These are phyloP conservation scores for Pomatostomus ruficeps DNA, from an alignment of 2,113 vertebrate genomes.

Conservation along the genomic window DNA sequence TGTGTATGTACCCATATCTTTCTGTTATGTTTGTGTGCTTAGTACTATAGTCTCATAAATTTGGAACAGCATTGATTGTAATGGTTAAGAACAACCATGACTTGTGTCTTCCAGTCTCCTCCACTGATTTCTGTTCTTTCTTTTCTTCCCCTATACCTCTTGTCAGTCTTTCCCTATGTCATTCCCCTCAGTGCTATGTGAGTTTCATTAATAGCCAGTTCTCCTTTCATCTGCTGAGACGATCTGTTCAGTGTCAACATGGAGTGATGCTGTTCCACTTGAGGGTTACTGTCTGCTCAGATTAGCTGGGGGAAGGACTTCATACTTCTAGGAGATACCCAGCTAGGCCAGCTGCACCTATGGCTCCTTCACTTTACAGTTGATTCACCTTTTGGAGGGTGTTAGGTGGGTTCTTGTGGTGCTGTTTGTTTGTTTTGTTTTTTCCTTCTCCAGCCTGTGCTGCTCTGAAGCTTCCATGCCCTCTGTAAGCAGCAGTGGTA, in stretches of 20 bases:
- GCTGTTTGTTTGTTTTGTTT: neutral
- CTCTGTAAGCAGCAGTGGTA: neutral
- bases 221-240: neutral
- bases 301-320: neutral
- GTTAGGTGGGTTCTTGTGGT: neutral
- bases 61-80: neutral
- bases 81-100: neutral
- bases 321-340: neutral
- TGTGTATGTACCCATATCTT: accelerated
- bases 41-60: neutral
- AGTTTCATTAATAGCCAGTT: neutral
- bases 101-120: neutral
- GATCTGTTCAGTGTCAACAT: neutral
- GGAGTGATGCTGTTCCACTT: neutral
- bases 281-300: neutral
- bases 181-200: accelerated
- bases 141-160: neutral
- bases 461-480: neutral
- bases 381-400: neutral
- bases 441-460: neutral
- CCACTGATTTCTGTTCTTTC: neutral
- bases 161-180: neutral
- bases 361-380: neutral
- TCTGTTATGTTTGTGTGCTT: neutral
- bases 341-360: neutral